phyloP scores from a whole-genome alignment of 37 sponge, comb jelly and placozoan genomes.

The Corticium candelabrum region DNA sequence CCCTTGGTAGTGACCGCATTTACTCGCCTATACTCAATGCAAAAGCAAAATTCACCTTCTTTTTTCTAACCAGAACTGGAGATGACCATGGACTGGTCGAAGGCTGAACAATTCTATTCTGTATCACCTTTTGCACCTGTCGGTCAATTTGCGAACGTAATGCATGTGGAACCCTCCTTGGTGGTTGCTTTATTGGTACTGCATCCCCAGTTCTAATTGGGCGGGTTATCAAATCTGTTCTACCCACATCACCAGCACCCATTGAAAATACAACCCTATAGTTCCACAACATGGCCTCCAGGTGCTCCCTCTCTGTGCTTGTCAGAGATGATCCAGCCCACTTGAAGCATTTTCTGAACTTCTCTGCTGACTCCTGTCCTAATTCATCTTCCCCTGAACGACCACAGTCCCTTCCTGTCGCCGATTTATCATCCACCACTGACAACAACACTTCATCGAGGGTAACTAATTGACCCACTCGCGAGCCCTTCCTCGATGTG shows the following conservation, averaged over 20 bases:
- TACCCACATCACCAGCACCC: slow-evolving; percentile 24
- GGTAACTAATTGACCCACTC: neutral
- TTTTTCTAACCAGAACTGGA: slow-evolving; percentile 39
- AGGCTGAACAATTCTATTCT: slow-evolving; percentile 30
- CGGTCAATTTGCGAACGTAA: slow-evolving; percentile 8
- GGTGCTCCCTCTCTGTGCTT: neutral
- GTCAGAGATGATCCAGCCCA: neutral
- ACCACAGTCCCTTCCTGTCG: neutral
- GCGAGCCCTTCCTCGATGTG: neutral
- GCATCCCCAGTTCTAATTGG: slow-evolving; percentile 35
- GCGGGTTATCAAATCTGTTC: slow-evolving; percentile 26
- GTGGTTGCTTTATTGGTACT: slow-evolving; percentile 21
- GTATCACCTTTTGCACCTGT: slow-evolving; percentile 33
- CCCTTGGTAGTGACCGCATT: slow-evolving; percentile 42
- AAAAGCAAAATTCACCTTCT: slow-evolving; percentile 38
- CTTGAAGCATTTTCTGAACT: neutral
- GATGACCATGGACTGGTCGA: slow-evolving; percentile 43
- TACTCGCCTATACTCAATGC: slow-evolving; percentile 42
- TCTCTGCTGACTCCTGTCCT: neutral
- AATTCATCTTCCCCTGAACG: neutral
- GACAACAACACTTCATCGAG: neutral
- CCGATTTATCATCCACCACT: neutral
- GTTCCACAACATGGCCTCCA: neutral
- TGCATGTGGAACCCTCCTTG: slow-evolving; percentile 12
- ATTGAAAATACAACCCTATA: slow-evolving; percentile 33